Base-by-base conservation (phyloP, 2,113 vertebrate species). In the Mellivora capensis region DNA sequence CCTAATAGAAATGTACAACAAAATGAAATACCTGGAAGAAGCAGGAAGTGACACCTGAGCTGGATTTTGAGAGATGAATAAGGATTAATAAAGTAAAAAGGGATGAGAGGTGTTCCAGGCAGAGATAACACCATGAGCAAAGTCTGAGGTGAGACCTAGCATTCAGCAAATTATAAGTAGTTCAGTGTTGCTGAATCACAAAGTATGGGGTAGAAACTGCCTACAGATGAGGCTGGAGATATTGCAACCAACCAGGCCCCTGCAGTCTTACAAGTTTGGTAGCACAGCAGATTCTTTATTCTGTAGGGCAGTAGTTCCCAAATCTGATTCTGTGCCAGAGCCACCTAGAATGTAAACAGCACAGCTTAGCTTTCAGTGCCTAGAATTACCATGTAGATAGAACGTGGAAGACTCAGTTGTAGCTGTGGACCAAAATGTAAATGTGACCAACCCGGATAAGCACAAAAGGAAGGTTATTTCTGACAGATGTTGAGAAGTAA, bases 31-130 rank as follows among this genome's bases (percentile, higher is more conserved):
- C 71, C 95, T 94, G 67, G 89, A 97, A 97, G 97, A 98, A 93
- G 72, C 95, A 97, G 90, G 84, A 97, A 96, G 37, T 96, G 80
- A 91, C 52, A 93, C 72, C 95, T 96, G 82, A 96, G 83, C 89
- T 97, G 86, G 88, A 96, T 87, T 96, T 96, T 97, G 96, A 96
- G 93, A 95, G 44, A 97, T 96, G 96, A 95, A 72, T 98, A 97
- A 97, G 81, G 79, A 92, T 96, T 94, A 96, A 97, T 97, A 96
- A 97, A 95, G 42, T 97, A 90, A 90, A 96, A 97, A 95, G 97
- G 88, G 91, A 86, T 94, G 88, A 97, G 94, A 93, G 85, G 96
- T 94, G 57, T 95, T 97, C 91, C 85, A 95, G 96, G 93, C 96
- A 98, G 82, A 97, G 59, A 88, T 90, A 97, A 96, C 80, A 97